Base-by-base conservation (phyloP, 2,797 vertebrate genomes). In the Arnoldichthys spilopterus region DNA sequence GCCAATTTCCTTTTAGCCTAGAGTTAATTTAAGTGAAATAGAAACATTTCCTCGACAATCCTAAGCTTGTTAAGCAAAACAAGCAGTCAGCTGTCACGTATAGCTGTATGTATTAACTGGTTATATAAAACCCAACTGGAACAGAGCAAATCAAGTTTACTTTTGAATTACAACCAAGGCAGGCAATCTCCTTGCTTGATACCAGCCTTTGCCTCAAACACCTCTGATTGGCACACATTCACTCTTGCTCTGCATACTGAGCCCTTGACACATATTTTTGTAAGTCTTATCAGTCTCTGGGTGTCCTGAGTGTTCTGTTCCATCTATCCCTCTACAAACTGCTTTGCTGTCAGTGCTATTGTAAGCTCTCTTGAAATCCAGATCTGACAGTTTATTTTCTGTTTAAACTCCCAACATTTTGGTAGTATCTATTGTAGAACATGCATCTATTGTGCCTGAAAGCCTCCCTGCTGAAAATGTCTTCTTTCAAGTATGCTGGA, bases 301-400 rank as follows among this genome's bases (percentile, higher is more conserved):
- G 56, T 28, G 28, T 59, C 56, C 26, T 59, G 56, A 59, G 56
- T 59, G 28, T 30, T 59, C 56, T 15, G 24, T 58, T 58, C 24
- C 24, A n/a, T n/a, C n/a, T n/a, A n/a, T n/a, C n/a, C n/a, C n/a
- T 58, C 56, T 58, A 15, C 56, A 58, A 58, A 58, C 22, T 58
- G 56, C 56, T 58, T 58, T 58, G 24, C 56, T 28, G 22, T 28
- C 56, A 18, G 28, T 32, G 28, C 59, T 34, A 32, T 62, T 59
- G 56, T 28, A 30, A 30, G 56, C 56, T 30, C 30, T 30, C 30
- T 32, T 62, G 59, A 32, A 62, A 32, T 32, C 59, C 30, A 34
- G 16, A 20, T 2, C 16, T 32, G 6, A 16, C 18, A 32, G 59
- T 62, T 16, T 20, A 32, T 20, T 61, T 34, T 6, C 59, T 62